Base-by-base conservation (phyloP, 2,888 invertebrate genomes). In the Neria commutata region DNA sequence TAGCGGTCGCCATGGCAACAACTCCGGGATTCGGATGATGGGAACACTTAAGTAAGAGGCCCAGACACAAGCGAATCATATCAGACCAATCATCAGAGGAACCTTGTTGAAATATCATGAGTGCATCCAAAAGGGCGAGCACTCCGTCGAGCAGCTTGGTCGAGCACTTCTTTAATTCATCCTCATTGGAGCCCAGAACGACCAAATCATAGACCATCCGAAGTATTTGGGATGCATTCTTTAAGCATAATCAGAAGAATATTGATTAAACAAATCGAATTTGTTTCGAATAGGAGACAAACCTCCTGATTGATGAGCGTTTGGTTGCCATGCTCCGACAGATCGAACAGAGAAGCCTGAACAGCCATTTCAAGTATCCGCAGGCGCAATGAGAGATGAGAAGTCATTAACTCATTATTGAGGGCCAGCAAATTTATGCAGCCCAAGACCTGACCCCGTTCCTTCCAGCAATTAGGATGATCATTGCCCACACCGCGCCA, bases 401-500 rank as follows among this genome's bases (percentile, higher is more conserved):
- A 85, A 46, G 84, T 81, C 45, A 86, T 83, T 23, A 88, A 73
- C 64, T 84, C 83, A 70, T 87, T 86, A 63, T 85, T 85, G 51
- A 86, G 74, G 6, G 84, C 85, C 37, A 87, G 73, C 37, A 85
- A 76, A 76, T 86, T 86, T 26, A 88, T 84, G 68, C 86, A 86
- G 8, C 86, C 84, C 69, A 87, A 79, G 1, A 88, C 86, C 73
- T 87, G 85, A 8, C 86, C 86, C 34, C 87, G 81, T 67, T 85
- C 85, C 80, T 84, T 85, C 87, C 87, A 88, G 29, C 84, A 83
- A 14, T 83, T 81, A 23, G 83, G 81, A 67, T 83, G 83, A 23
- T 85, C 84, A 48, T 85, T 85, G 54, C 84, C 83, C 19, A 87
- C 83, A 16, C 87, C 87, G 63, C 85, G 83, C 87, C 87, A 87